Percentiles rank a stretch among this genome's conserved stretches.
These are phyloP conservation scores for Antheraea pernyi DNA, from an alignment of 1,140 invertebrate genomes.

Conservation along the genomic window DNA sequence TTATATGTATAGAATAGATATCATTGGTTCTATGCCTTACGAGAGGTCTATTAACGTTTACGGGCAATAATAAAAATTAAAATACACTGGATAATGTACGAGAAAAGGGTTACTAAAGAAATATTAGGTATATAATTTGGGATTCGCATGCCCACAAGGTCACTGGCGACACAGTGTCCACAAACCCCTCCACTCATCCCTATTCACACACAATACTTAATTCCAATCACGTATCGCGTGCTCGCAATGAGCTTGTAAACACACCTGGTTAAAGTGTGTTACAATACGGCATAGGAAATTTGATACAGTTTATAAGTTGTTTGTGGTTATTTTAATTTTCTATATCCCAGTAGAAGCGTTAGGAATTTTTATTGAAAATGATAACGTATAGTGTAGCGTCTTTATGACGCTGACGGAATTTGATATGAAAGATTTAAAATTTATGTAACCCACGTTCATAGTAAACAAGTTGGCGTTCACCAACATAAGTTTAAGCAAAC, in stretches of 20 bases:
- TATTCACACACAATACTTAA: slow-evolving; percentile 25
- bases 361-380: slow-evolving; percentile 5
- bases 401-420: too few relatives aligned
- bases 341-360: not conserved
- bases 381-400: too few relatives aligned
- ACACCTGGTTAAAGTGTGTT: slow-evolving; percentile 21
- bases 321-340: not conserved
- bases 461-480: too few relatives aligned
- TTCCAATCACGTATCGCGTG: slow-evolving; percentile 50
- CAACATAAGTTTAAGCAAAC: too few relatives aligned
- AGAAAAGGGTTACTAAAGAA: not conserved
- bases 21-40: too few relatives aligned
- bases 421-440: too few relatives aligned
- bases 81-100: not conserved
- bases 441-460: too few relatives aligned
- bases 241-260: slow-evolving; percentile 38
- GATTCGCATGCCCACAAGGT: not conserved
- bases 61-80: not conserved
- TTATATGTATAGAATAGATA: too few relatives aligned
- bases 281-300: slow-evolving; percentile 14
- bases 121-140: not conserved
- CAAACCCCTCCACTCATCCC: slow-evolving; percentile 1
- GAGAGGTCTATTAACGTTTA: not conserved
- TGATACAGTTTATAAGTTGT: slow-evolving; percentile 9
- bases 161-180: not conserved